Conservation (phyloP, 2,113 vertebrate species). For the Ameiurus melas region DNA sequence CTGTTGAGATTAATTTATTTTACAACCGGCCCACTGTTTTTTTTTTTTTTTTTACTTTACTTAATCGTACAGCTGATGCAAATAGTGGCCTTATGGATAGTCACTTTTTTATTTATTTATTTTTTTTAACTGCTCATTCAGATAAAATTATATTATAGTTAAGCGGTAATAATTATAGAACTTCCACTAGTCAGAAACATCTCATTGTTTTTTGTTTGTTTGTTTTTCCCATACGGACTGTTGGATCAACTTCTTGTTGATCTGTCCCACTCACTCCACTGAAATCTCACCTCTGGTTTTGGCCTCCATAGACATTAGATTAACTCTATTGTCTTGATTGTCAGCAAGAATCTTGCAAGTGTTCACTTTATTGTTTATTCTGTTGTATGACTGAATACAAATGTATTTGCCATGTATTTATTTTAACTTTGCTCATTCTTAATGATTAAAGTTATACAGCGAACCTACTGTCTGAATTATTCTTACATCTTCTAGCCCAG, state of each 20-base stretch:
- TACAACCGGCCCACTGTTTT: background rate
- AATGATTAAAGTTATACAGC: conserved; percentile 54
- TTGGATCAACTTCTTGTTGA: background rate
- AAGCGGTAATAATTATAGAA: background rate
- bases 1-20: conserved; percentile 33
- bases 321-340: conserved; percentile 5
- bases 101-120: background rate
- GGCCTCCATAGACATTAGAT: background rate
- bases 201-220: background rate
- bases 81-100: background rate
- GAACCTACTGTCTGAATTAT: background rate
- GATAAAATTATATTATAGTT: background rate
- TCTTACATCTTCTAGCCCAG: background rate
- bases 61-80: background rate
- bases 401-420: conserved; percentile 58
- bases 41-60: no score
- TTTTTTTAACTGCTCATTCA: background rate
- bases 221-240: background rate
- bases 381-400: conserved; percentile 50
- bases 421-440: conserved; percentile 52
- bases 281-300: background rate
- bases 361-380: conserved; percentile 35
- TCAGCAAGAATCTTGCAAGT: conserved; percentile 24
- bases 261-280: background rate
- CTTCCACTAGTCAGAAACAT: background rate